Percentiles rank a stretch among this genome's conserved stretches.
These are phyloP conservation scores for Hecatera dysodea DNA, from an alignment of 2,888 invertebrate species.

Conservation along the genomic window DNA sequence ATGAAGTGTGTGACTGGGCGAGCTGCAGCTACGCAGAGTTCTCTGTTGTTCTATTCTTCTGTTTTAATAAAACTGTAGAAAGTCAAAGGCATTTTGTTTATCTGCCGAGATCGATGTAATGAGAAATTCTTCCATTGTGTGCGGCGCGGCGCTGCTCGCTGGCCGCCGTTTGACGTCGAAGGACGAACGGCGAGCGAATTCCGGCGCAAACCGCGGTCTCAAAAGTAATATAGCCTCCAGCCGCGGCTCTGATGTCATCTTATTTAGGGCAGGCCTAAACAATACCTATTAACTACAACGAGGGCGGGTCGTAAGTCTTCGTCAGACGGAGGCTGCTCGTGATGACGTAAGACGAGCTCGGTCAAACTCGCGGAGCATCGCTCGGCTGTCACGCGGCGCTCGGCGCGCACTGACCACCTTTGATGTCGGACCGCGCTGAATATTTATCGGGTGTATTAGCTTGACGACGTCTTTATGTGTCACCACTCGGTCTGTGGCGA, in stretches of 20 bases:
- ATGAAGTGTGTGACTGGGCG: too few species aligned
- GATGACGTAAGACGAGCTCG: constrained; percentile 6
- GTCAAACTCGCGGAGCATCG: background rate
- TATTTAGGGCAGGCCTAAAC: constrained; percentile 29
- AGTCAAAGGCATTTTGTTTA: constrained; percentile 30
- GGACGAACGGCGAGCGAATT: constrained; percentile 11
- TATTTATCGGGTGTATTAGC: constrained; percentile 27
- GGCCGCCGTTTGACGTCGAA: constrained; percentile 22
- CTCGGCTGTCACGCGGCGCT: background rate
- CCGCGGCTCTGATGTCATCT: constrained; percentile 24
- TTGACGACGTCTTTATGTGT: constrained; percentile 10
- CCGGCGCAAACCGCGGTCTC: constrained; percentile 3
- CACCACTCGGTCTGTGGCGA: constrained; percentile 11
- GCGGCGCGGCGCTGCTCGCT: background rate
- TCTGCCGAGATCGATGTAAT: constrained; percentile 45
- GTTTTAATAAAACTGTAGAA: constrained; percentile 22
- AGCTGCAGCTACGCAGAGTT: too few species aligned
- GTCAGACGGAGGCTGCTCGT: constrained; percentile 2
- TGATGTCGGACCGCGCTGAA: constrained; percentile 15
- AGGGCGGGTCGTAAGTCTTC: constrained; percentile 41
- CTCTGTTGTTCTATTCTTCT: constrained; percentile 4
- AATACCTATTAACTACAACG: constrained; percentile 36
- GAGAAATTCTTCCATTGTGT: constrained; percentile 47
- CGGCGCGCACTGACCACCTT: background rate
- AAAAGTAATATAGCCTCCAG: background rate